A percentile compares a stretch with the other conserved stretches of the same genome.
Evolutionary conservation across 30 jellyfish, hydroid and myxozoan species (phyloP).

Genomic region (Aurelia sp.): DNA sequence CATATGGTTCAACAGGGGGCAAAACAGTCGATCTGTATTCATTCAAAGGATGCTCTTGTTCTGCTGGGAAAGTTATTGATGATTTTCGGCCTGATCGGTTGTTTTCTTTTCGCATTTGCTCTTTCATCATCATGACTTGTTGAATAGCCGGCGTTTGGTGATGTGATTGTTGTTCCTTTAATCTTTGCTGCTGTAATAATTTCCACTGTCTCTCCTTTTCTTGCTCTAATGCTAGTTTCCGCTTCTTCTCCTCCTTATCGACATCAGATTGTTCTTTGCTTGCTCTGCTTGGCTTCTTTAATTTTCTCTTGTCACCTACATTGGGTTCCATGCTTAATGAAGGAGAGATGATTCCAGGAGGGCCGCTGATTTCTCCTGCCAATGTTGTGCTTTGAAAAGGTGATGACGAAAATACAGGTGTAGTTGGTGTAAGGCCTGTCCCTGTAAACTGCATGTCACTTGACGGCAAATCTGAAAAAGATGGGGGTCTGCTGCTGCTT

Average conservation of each 20-base stretch:
- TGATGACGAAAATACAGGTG: constrained; percentile 79
- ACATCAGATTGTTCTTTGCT: constrained; percentile 57
- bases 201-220: constrained; percentile 90
- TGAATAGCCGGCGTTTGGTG: constrained; percentile 67
- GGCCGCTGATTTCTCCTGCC: constrained; percentile 17
- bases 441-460: constrained; percentile 57
- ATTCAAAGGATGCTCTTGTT: constrained; percentile 6
- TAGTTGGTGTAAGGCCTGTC: constrained; percentile 79
- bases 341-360: constrained; percentile 58
- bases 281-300: constrained; percentile 30
- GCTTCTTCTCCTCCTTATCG: constrained; percentile 64
- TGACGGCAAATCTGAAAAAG: constrained; percentile 37
- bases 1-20: constrained; percentile 64
- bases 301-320: constrained; percentile 43
- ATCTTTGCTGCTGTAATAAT: constrained; percentile 77
- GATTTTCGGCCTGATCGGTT: constrained; percentile 51
- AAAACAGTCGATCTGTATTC: constrained; percentile 39
- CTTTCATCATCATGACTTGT: constrained; percentile 67
- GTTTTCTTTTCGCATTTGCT: constrained; percentile 71
- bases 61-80: constrained; percentile 10
- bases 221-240: constrained; percentile 76
- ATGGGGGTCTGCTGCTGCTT: constrained; percentile 47
- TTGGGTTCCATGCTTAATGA: constrained; percentile 25
- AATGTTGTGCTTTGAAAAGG: constrained; percentile 57
- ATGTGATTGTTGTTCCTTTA: constrained; percentile 82